Base-by-base conservation (phyloP, 2,888 invertebrate species). In the Trypoxylon attenuatum region DNA sequence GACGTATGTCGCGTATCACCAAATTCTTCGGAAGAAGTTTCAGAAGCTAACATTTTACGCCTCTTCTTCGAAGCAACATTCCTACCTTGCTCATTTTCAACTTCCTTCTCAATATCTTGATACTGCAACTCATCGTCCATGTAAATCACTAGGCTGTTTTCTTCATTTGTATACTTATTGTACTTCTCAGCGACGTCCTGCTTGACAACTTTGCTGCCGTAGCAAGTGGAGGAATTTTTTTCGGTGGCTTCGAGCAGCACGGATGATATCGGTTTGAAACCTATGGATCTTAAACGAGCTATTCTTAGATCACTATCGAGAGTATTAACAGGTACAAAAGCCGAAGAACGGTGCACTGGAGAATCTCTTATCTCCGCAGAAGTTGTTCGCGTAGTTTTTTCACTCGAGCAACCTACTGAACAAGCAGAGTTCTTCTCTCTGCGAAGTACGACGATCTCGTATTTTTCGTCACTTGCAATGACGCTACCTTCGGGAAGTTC, bases 101-200 rank as follows among this genome's bases (percentile, higher is more conserved):
- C 82, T 19, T 84, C 86, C 10, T 82, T 74, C 53, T 87, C 87
- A 5, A 86, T 84, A 45, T 87, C 86, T 61, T 86, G 79, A 63
- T 79, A 87, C 23, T 82, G 81, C 6, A 87, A 64, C 43, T 83
- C 79, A 4, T 86, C 82, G 33, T 86, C 83, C 85, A 86, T 84
- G 22, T 86, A 87, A 19, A 80, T 82, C 2, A 87, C 86, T 0
- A 77, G 42, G 13, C 81, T 78, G 2, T 77, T 84, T 38, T 86
- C 86, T 23, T 85, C 86, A 38, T 78, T 82, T 1, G 84, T 77
- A 13, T 86, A 87, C 51, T 84, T 84, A 39, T 83, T 78, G 43
- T 83, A 87, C 8, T 82, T 81, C 29, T 84, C 84, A 15, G 84
- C 73, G 5, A 84, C 84, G 13, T 82, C 77, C 16, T 81, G 80